Percentiles rank a stretch among this genome's conserved stretches.
Evolutionary conservation across 2,113 vertebrate species (phyloP).

Genomic region (Antechinus stuartii): DNA sequence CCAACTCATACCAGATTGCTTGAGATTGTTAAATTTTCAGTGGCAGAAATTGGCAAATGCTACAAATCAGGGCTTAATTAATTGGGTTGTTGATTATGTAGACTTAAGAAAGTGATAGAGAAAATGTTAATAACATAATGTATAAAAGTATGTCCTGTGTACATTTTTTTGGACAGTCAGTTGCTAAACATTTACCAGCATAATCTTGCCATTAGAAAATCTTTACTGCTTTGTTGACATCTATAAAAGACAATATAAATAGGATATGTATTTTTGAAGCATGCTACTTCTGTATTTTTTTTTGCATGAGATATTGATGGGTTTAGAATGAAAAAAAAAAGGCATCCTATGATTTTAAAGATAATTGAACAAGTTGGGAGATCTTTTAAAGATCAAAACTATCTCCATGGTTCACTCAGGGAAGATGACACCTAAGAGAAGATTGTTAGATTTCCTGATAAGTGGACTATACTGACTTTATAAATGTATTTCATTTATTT

Average conservation of each 20-base stretch:
- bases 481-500: too few species aligned
- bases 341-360: not conserved
- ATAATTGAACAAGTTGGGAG: not conserved
- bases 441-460: too few species aligned
- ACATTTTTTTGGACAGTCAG: not conserved
- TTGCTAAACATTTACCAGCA: not conserved
- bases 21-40: not conserved
- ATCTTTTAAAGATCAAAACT: not conserved
- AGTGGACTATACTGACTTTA: too few species aligned
- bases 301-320: not conserved
- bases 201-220: not conserved
- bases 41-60: not conserved
- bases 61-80: not conserved
- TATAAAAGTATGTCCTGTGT: not conserved
- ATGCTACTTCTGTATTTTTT: not conserved
- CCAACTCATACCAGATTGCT: not conserved
- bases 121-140: not conserved
- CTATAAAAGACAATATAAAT: not conserved
- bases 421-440: too few species aligned
- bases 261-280: not conserved
- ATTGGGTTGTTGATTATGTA: not conserved
- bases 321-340: not conserved
- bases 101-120: not conserved
- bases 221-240: not conserved
- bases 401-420: not conserved